Base-by-base conservation (phyloP, 1,140 invertebrate genomes). In the Cyclargus thomasi region DNA sequence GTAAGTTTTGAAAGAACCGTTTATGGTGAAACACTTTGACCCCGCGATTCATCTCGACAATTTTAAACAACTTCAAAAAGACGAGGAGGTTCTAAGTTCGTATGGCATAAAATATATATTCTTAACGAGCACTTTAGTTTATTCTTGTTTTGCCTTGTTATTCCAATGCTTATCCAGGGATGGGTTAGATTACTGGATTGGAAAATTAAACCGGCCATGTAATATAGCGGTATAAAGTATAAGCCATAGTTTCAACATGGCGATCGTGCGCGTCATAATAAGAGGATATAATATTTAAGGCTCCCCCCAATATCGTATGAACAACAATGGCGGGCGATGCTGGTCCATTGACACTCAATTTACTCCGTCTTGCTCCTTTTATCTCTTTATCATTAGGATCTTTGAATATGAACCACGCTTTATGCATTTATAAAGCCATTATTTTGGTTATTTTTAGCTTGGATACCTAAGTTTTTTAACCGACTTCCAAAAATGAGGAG, bases 341-440 rank as follows among this genome's bases (percentile, higher is more conserved):
- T 83, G 87, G 87, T 88, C 81, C 87, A 90, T 90, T 90, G 84
- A 88, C 85, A 86, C 85, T 86, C 80, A 79, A 87, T 87, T 85
- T 86, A 80, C 78, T 82, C 29, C 35, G 55, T 65, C 57, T 84
- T 85, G 83, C 81, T 82, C 81, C 79, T 75, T 59, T 59, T 59
- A 59, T 59, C 17, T 59, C 20, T 59, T n/a, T n/a, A n/a, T n/a
- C n/a, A n/a, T n/a, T 4, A 55, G n/a, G 53, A 17, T 17, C 53
- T 55, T 55, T 8, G 53, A n/a, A 10, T 53, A 53, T n/a, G 47
- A 53, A 53, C n/a, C n/a, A n/a, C 53, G n/a, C 53, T 55, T 55
- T n/a, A 29, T 29, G 29, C 29, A 29, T 8, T 29, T 29, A 29
- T 29, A 8, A 29, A 29, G 29, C 29, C 29, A 29, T 29, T 29